A percentile compares a stretch with the other conserved stretches of the same genome.
phyloP scores from a whole-genome alignment of 1,140 invertebrate species.

The Phenacoccus solenopsis region DNA sequence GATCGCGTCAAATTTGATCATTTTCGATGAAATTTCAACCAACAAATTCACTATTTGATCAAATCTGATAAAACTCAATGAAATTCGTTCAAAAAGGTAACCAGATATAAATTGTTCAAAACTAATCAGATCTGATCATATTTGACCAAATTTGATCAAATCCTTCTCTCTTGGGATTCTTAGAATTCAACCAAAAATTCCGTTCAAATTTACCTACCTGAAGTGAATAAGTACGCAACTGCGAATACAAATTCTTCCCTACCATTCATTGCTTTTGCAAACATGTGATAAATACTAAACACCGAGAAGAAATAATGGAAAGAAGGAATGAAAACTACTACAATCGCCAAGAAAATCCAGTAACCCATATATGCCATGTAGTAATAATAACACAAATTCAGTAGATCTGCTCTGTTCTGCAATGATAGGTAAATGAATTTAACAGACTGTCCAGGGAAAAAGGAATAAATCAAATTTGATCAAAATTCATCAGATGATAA shows the following conservation, averaged over 20 bases:
- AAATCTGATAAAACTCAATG: no score
- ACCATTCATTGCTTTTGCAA: background rate
- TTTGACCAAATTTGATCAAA: no score
- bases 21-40: no score
- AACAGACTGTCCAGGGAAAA: background rate
- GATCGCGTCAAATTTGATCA: no score
- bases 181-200: background rate
- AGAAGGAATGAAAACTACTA: background rate
- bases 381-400: background rate
- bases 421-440: background rate
- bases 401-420: background rate
- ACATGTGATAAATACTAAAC: background rate
- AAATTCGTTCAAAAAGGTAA: no score
- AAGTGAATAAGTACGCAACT: background rate
- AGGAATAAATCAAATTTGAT: background rate
- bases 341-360: background rate
- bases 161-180: no score
- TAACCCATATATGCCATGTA: background rate
- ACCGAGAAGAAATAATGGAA: background rate
- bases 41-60: no score
- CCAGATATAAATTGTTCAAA: no score
- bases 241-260: background rate
- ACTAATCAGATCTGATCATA: no score
- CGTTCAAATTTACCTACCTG: background rate
- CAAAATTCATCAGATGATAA: no score